Percentiles rank a stretch among this genome's conserved stretches.
phyloP scores from a whole-genome alignment of 2,888 invertebrate genomes.

The Drosophila atroscutellata region DNA sequence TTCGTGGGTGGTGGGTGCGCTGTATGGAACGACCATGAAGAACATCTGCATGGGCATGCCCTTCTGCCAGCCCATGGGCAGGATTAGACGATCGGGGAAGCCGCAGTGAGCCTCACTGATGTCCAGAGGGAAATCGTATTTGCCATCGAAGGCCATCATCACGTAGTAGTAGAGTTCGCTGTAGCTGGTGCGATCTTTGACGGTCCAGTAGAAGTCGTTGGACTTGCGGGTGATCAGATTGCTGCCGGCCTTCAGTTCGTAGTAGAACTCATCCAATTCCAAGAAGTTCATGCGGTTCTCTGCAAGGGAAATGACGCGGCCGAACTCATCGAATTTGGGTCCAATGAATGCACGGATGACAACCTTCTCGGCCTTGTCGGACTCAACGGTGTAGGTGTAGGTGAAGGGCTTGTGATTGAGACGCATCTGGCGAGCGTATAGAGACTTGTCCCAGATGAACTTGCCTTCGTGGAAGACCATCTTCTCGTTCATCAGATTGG shows the following conservation, averaged over 20 bases:
- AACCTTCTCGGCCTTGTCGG: conserved; percentile 87
- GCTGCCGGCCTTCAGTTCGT: conserved; percentile 86
- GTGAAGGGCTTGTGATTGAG: conserved; percentile 90
- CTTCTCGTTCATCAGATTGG: conserved; percentile 79
- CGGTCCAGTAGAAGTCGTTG: conserved; percentile 84
- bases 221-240: conserved; percentile 81
- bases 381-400: conserved; percentile 87
- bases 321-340: conserved; percentile 88
- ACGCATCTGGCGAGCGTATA: conserved; percentile 88
- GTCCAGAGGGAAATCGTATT: conserved; percentile 85
- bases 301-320: conserved; percentile 86
- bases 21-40: conserved; percentile 87
- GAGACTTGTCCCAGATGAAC: conserved; percentile 84
- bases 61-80: conserved; percentile 88
- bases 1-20: conserved; percentile 65
- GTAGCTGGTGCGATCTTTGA: conserved; percentile 87
- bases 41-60: conserved; percentile 88
- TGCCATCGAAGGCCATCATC: conserved; percentile 85
- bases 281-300: conserved; percentile 88
- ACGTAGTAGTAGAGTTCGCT: conserved; percentile 85
- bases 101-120: conserved; percentile 86
- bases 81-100: conserved; percentile 87
- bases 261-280: conserved; percentile 88
- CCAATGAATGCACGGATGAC: conserved; percentile 89
- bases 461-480: conserved; percentile 82